Base-by-base conservation (phyloP, 2,888 invertebrate genomes). In the Carpatolechia fugitivella region DNA sequence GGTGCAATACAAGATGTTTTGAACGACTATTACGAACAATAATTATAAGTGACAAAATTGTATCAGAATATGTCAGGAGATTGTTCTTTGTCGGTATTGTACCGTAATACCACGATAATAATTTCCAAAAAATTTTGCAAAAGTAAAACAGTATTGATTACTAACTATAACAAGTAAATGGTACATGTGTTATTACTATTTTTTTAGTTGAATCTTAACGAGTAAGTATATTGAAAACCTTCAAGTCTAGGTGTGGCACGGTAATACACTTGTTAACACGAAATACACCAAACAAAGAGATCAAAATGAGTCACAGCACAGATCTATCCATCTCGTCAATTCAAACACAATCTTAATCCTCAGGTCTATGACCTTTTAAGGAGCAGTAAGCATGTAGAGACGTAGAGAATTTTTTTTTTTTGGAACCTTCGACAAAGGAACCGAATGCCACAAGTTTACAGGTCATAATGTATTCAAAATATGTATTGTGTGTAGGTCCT, bases 391-490 rank as follows among this genome's bases (percentile, higher is more conserved):
- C n/a, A n/a, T n/a, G n/a, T 63, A 61, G 70, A 66, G 70, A 68
- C 67, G 65, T 59, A 66, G 64, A 54, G 51, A 49, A 20, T 18
- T 11, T 36, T 50, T 56, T 65, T 68, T 10, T 65, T 69, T 69
- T 65, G 66, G 61, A 65, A 53, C 60, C 66, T 58, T 66, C 62
- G 65, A 78, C 78, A 76, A 74, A 76, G 64, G 65, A 65, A 71
- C 65, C 65, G 63, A 70, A 73, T 66, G 70, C 70, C 76, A 70
- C 69, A 65, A 72, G 78, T 81, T 82, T 82, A 82, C 78, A 81
- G 81, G 78, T 85, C 82, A 77, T 82, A 85, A 86, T 84, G 76
- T 80, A 89, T 89, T 84, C 85, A 84, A 82, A 85, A 84, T 83
- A 86, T 83, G 79, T 82, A 82, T 85, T 87, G 85, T 85, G 76